These are phyloP conservation scores for Drosophila sechellia DNA, from an alignment of 1,140 invertebrate species.

Conservation along the genomic window DNA sequence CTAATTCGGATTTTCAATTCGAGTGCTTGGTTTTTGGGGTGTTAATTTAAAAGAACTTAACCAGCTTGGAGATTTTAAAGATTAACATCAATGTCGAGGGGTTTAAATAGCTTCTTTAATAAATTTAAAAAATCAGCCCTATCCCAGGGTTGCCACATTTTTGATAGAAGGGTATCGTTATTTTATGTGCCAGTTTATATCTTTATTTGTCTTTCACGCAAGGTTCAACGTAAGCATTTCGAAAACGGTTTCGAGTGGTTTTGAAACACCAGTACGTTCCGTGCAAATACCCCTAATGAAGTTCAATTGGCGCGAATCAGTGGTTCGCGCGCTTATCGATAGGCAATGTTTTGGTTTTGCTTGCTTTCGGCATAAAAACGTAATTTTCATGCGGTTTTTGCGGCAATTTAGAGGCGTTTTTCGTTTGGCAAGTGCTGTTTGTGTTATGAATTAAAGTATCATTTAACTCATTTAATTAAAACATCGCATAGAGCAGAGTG, in stretches of 20 bases:
- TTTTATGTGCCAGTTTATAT: too few relatives aligned
- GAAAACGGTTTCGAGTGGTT: background rate
- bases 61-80: background rate
- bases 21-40: background rate
- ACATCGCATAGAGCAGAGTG: background rate
- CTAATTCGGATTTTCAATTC: slow-evolving; percentile 13
- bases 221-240: too few relatives aligned
- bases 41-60: background rate
- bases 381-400: slow-evolving; percentile 31
- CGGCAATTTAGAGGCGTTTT: slow-evolving; percentile 11
- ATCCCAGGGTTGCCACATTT: too few relatives aligned
- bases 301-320: background rate
- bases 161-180: too few relatives aligned
- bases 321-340: slow-evolving; percentile 11
- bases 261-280: background rate
- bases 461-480: background rate
- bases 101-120: too few relatives aligned
- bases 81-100: too few relatives aligned
- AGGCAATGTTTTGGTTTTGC: slow-evolving; percentile 13
- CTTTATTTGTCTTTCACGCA: too few relatives aligned
- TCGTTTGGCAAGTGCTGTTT: slow-evolving; percentile 14
- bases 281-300: slow-evolving; percentile 1
- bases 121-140: too few relatives aligned
- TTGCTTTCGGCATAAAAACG: background rate
- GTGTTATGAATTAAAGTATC: background rate